Conservation (phyloP, 2,797 vertebrate genomes). For the Enteromius treurensis region DNA sequence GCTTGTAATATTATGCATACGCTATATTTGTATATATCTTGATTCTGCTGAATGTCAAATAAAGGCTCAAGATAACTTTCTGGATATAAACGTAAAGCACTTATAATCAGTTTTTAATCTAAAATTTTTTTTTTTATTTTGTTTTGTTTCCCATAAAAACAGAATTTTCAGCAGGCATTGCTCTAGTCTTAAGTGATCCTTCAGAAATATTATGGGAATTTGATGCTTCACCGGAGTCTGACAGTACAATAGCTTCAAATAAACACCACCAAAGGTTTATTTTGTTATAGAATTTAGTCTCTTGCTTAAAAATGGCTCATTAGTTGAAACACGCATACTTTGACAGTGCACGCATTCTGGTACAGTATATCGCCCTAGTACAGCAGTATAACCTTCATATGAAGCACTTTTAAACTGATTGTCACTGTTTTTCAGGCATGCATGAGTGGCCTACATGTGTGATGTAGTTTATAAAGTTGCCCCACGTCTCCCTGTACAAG, state of each 20-base stretch:
- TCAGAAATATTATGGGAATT: background rate
- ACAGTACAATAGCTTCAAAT: background rate
- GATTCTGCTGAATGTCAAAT: background rate
- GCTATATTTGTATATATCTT: background rate
- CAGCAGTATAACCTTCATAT: constrained; percentile 5
- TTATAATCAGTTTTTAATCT: background rate
- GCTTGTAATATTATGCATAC: too few species aligned
- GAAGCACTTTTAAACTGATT: constrained; percentile 14
- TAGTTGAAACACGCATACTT: background rate
- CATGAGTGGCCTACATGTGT: constrained; percentile 30
- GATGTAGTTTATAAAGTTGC: constrained; percentile 35
- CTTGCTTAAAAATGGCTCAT: background rate
- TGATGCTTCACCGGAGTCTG: background rate
- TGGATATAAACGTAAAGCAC: background rate
- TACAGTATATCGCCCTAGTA: background rate
- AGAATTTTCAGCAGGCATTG: background rate
- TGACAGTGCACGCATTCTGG: background rate
- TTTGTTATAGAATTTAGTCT: background rate
- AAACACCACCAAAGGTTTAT: background rate
- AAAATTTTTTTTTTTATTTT: too few species aligned
- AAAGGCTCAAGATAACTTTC: background rate
- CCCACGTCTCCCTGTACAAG: constrained; percentile 59
- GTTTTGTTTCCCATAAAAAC: background rate
- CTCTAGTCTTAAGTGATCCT: background rate
- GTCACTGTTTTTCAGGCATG: background rate